A percentile compares a stretch with the other conserved stretches of the same genome.
Evolutionary conservation across 2,113 vertebrate species (phyloP).

Genomic region (Quiscalus mexicanus): DNA sequence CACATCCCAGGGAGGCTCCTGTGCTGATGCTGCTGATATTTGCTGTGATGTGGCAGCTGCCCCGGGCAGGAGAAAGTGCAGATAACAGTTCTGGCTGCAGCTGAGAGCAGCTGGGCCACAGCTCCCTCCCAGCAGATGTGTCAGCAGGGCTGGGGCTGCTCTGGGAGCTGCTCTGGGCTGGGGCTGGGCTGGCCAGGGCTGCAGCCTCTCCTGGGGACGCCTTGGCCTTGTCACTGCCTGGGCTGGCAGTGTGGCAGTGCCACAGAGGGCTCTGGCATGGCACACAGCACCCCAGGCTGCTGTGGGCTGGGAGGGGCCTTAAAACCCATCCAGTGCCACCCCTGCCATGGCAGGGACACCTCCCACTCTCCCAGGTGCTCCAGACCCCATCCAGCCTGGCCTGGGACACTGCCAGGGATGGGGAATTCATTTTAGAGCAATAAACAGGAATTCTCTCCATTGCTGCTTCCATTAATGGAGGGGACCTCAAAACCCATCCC

Average conservation of each 20-base stretch:
- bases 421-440: not conserved
- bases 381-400: not conserved
- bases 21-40: constrained; percentile 13
- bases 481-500: not conserved
- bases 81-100: constrained; percentile 13
- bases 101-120: not conserved
- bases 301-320: not conserved
- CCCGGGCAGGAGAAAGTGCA: not conserved
- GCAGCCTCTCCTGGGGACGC: constrained; percentile 12
- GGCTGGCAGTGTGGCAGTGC: not conserved
- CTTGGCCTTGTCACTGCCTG: not conserved
- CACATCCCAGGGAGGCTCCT: not conserved
- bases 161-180: not conserved
- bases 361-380: not conserved
- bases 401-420: not conserved
- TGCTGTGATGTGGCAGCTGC: constrained; percentile 7
- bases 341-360: not conserved
- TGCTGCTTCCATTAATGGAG: not conserved
- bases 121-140: not conserved
- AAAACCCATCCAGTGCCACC: not conserved
- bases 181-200: not conserved
- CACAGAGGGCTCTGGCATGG: not conserved
- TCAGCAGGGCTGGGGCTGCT: not conserved
- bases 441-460: rapidly evolving
- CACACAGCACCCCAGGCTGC: not conserved